Conservation (phyloP, 1,140 invertebrate genomes). For the Macrobrachium rosenbergii region DNA sequence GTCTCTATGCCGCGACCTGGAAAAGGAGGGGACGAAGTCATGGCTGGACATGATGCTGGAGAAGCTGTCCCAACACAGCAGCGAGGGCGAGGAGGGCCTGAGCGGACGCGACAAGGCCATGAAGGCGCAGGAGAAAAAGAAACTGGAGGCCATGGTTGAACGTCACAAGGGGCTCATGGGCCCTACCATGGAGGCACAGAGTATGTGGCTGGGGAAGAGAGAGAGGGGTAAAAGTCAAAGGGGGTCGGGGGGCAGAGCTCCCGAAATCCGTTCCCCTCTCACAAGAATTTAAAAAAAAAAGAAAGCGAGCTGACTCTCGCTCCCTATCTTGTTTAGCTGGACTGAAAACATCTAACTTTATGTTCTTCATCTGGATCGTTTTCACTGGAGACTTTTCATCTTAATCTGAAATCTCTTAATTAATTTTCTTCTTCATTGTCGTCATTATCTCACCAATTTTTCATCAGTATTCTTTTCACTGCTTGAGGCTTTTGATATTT, state of each 20-base stretch:
- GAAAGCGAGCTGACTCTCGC: too few relatives aligned
- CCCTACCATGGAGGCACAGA: conserved; percentile 66
- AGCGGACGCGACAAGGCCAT: conserved; percentile 61
- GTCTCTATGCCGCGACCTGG: conserved; percentile 67
- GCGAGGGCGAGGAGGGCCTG: conserved; percentile 61
- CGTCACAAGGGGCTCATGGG: conserved; percentile 65
- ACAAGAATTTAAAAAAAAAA: too few relatives aligned
- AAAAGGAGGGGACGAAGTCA: conserved; percentile 66
- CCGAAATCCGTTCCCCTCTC: too few relatives aligned
- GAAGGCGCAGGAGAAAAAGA: conserved; percentile 66
- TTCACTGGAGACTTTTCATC: too few relatives aligned
- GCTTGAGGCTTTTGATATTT: too few relatives aligned
- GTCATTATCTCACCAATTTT: too few relatives aligned
- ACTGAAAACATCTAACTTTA: too few relatives aligned
- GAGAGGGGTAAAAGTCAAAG: neutral
- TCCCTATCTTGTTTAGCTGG: too few relatives aligned
- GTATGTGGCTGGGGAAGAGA: conserved; percentile 50
- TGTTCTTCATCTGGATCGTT: too few relatives aligned
- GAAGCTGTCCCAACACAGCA: conserved; percentile 64
- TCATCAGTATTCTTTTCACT: too few relatives aligned
- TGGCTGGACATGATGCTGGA: conserved; percentile 67
- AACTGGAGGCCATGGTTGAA: conserved; percentile 65
- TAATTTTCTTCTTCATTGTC: neutral
- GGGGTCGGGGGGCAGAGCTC: neutral
- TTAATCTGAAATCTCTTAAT: neutral